These are phyloP conservation scores for Ooceraea biroi DNA, from an alignment of 1,140 invertebrate species.

Conservation along the genomic window DNA sequence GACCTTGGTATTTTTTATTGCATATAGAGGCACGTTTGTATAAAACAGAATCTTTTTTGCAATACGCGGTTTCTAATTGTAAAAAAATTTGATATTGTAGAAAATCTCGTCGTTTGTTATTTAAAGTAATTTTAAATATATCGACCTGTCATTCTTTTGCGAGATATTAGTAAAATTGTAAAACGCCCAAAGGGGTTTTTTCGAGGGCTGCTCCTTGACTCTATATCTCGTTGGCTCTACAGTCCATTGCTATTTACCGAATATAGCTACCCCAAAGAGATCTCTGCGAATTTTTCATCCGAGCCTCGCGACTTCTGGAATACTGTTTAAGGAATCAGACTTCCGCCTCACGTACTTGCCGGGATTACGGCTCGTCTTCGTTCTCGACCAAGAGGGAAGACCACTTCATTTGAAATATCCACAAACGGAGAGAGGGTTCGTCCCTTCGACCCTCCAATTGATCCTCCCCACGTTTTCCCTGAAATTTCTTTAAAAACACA, in stretches of 20 bases:
- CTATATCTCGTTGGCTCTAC: not conserved
- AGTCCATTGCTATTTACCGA: slow-evolving; percentile 34
- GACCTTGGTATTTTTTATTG: slow-evolving; percentile 9
- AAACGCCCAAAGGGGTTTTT: not conserved
- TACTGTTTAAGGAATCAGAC: slow-evolving; percentile 56
- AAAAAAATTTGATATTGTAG: no score
- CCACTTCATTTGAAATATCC: slow-evolving; percentile 53
- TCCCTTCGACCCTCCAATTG: not conserved
- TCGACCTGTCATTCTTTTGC: not conserved
- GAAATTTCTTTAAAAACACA: not conserved
- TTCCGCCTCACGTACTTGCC: slow-evolving; percentile 49
- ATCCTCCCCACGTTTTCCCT: not conserved
- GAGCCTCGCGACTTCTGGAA: slow-evolving; percentile 15
- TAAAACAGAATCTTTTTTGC: no score
- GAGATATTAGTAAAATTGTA: not conserved
- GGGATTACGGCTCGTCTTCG: slow-evolving; percentile 38
- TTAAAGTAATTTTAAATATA: not conserved
- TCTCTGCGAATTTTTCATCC: slow-evolving; percentile 52
- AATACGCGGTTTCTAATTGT: no score
- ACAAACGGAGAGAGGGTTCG: slow-evolving; percentile 40
- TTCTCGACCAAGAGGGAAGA: slow-evolving; percentile 24
- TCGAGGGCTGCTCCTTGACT: not conserved
- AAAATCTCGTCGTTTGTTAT: no score
- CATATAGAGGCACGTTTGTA: no score
- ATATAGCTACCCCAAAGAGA: slow-evolving; percentile 23